Evolutionary conservation across 2,113 vertebrate species (phyloP), one percentile per base, ranked within the genome.

Genomic region (Stictonetta naevosa): DNA sequence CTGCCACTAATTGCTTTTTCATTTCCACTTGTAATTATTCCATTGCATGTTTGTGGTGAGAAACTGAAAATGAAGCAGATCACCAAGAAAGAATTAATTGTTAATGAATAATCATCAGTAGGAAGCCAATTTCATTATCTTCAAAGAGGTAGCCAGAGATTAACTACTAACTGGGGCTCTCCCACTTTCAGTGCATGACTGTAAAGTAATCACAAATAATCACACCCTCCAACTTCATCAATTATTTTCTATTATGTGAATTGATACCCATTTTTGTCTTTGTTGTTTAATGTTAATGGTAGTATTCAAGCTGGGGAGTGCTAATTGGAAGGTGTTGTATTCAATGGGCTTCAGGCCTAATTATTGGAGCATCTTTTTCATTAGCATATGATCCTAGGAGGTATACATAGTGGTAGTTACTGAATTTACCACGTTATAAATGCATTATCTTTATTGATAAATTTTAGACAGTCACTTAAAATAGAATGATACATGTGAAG

Each of bases 61-160:
- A 98, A 98, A 97, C 98, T 97, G 98, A 98, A 98, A 98, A 98
- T 98, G 96, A 98, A 98, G 98, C 97, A 97, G 97, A 98, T 98
- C 98, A 98, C 97, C 95, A 96, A 98, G 98, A 98, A 98, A 97
- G 98, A 98, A 98, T 98, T 98, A 98, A 98, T 97, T 98, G 98
- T 98, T 98, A 99, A 99, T 98, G 98, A 98, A 98, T 98, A 98
- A 98, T 98, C 97, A 98, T 98, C 98, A 97, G 98, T 98, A 97
- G 98, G 98, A 98, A 98, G 98, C 98, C 98, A 98, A 98, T 98
- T 98, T 98, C 98, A 99, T 98, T 98, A 98, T 98, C 97, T 98
- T 98, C 97, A 98, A 98, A 99, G 98, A 98, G 97, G 97, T 98
- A 98, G 98, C 97, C 97, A 96, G 97, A 98, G 98, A 98, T 98